Evolutionary conservation across 2,888 invertebrate species (phyloP).

Genomic region (Dryadula phaetusa): DNA sequence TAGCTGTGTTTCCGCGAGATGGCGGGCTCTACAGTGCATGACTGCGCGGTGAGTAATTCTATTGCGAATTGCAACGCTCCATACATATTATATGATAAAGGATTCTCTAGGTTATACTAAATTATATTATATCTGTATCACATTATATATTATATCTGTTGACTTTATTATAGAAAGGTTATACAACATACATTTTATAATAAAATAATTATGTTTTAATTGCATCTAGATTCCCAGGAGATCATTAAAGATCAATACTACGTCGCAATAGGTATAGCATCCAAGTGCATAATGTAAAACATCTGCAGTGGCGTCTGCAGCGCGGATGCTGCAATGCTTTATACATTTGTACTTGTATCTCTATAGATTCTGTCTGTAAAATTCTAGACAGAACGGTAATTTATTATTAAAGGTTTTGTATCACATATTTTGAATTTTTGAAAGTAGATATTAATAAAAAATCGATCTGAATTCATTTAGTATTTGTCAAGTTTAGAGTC

Average conservation of each 20-base stretch:
- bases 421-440: background rate
- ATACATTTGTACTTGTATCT: constrained; percentile 29
- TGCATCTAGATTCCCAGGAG: background rate
- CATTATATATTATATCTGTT: background rate
- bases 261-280: constrained; percentile 23
- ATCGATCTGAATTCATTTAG: too few relatives aligned
- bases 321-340: constrained; percentile 39
- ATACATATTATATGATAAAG: constrained; percentile 42
- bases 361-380: constrained; percentile 8
- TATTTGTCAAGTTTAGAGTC: too few relatives aligned
- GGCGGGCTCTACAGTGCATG: constrained; percentile 62
- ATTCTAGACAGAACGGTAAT: constrained; percentile 1
- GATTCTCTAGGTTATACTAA: constrained; percentile 4
- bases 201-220: background rate
- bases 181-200: background rate
- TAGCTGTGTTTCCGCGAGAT: constrained; percentile 60
- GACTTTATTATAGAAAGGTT: background rate
- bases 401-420: too few relatives aligned
- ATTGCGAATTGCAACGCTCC: constrained; percentile 66
- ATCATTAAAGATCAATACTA: constrained; percentile 19
- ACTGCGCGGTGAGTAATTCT: constrained; percentile 74
- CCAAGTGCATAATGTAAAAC: constrained; percentile 31
- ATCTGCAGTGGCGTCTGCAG: constrained; percentile 37
- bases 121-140: background rate
- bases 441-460: too few relatives aligned